Conservation (phyloP, 2,797 vertebrate genomes). For the Chelmon rostratus region DNA sequence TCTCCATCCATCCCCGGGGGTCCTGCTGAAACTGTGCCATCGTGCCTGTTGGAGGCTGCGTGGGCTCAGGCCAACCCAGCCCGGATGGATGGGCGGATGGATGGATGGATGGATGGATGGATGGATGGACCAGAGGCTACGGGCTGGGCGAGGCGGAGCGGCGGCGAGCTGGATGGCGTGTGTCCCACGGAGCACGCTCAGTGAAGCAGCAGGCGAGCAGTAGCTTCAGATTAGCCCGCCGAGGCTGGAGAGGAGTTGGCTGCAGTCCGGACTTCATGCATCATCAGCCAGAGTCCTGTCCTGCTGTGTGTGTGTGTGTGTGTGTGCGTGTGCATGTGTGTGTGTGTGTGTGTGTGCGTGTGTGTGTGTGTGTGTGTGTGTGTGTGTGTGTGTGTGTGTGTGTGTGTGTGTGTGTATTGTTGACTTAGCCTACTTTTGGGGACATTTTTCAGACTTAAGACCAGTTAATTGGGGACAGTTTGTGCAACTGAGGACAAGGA, state of each 20-base stretch:
- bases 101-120: conserved; percentile 30
- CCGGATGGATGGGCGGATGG: conserved; percentile 21
- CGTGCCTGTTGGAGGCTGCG: conserved; percentile 19
- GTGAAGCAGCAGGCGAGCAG: conserved; percentile 76
- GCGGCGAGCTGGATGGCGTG: conserved; percentile 41
- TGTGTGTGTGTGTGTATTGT: conserved; percentile 27
- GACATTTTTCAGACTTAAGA: too few relatives aligned
- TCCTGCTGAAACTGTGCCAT: conserved; percentile 41
- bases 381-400: conserved; percentile 28
- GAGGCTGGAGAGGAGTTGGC: conserved; percentile 80
- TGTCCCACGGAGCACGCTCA: conserved; percentile 63
- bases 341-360: conserved; percentile 30
- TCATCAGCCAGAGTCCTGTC: conserved; percentile 61
- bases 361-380: conserved; percentile 34
- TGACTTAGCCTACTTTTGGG: too few relatives aligned
- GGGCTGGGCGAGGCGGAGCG: conserved; percentile 19
- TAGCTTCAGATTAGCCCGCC: conserved; percentile 78
- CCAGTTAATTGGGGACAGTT: too few relatives aligned
- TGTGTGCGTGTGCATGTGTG: conserved; percentile 31
- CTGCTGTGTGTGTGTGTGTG: conserved; percentile 37
- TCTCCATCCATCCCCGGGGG: conserved; percentile 49
- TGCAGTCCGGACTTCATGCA: conserved; percentile 72
- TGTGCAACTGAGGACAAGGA: too few relatives aligned
- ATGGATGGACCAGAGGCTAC: conserved; percentile 55
- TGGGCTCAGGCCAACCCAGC: conserved; percentile 29